Evolutionary conservation across 1,140 invertebrate genomes (phyloP), one percentile per base, ranked within the genome.

Genomic region (Drosophila seguyi): DNA sequence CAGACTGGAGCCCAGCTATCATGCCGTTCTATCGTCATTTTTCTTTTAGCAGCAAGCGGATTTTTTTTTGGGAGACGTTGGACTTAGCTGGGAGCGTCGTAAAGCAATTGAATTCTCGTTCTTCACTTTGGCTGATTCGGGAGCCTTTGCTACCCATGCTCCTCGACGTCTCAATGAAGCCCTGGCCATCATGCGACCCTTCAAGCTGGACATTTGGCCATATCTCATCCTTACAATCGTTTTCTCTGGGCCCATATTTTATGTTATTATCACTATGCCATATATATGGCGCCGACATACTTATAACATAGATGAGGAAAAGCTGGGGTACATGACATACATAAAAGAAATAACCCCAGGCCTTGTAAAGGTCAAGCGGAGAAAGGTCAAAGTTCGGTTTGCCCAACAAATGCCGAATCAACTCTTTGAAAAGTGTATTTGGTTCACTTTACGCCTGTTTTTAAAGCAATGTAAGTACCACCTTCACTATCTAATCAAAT

Each of bases 71-170:
- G 95, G 95, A 1, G 95, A 96, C 73, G 94, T 96, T 7, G 95
- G 95, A 0, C 93, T 96, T 61, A 95, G 95, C 3, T 95, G 95
- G 93, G 95, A 96, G 79, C 91, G 95, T 20, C 93, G 94, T 7
- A 94, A 94, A 72, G 95, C 94, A 1, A 95, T 96, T 0, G 95
- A 96, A 78, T 96, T 96, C 92, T 95, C 95, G 0, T 96, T 96
- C 79, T 93, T 96, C 45, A 96, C 95, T 1, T 90, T 96, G 11
- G 95, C 95, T 1, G 95, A 96, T 78, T 95, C 95, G 47, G 95
- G 95, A 13, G 95, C 95, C 0, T 96, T 96, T 83, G 92, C 95
- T 1, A 96, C 95, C 1, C 95, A 96, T 74, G 95, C 95, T 0
- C 95, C 95, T 0, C 94, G 95, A 13, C 94, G 94, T 48, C 92